These are phyloP conservation scores for Xenopus petersii DNA, from an alignment of 2,797 vertebrate genomes.

Conservation along the genomic window DNA sequence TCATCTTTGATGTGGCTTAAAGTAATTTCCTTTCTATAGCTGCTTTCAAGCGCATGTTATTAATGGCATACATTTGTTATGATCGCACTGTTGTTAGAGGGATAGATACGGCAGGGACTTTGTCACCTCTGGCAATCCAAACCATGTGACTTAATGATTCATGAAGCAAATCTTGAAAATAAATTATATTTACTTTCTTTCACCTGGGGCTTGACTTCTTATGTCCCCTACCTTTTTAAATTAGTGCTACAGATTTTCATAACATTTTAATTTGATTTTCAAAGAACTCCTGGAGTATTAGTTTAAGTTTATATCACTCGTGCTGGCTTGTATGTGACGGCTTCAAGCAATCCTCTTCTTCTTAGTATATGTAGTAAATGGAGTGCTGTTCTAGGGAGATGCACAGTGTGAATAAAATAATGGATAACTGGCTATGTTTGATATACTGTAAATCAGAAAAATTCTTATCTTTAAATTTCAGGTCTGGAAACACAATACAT, in stretches of 20 bases:
- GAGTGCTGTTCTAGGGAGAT: slow-evolving; percentile 1
- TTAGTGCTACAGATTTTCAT: slow-evolving; percentile 43
- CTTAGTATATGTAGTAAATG: slow-evolving; percentile 8
- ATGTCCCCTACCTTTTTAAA: slow-evolving; percentile 40
- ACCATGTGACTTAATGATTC: slow-evolving; percentile 46
- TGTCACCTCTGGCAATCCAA: slow-evolving; percentile 46
- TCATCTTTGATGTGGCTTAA: slow-evolving; percentile 38
- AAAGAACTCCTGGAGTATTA: slow-evolving; percentile 44
- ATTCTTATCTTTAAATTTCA: slow-evolving; percentile 7
- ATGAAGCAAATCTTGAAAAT: slow-evolving; percentile 44
- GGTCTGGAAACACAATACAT: slow-evolving; percentile 1
- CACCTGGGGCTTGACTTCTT: slow-evolving; percentile 47
- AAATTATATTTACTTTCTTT: slow-evolving; percentile 48
- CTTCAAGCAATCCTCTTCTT: slow-evolving; percentile 28
- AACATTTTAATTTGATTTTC: slow-evolving; percentile 49
- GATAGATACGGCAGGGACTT: slow-evolving; percentile 40
- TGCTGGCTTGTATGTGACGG: slow-evolving; percentile 23
- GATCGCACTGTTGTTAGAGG: slow-evolving; percentile 37
- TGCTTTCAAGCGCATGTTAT: slow-evolving; percentile 40
- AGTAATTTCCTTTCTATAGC: slow-evolving; percentile 39
- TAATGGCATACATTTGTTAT: slow-evolving; percentile 46
- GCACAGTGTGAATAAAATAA: neutral
- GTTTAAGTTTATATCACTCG: slow-evolving; percentile 41
- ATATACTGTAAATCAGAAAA: slow-evolving; percentile 14
- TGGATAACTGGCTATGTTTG: neutral